Evolutionary conservation across 1,140 invertebrate genomes (phyloP).

Genomic region (Ceratina australensis): DNA sequence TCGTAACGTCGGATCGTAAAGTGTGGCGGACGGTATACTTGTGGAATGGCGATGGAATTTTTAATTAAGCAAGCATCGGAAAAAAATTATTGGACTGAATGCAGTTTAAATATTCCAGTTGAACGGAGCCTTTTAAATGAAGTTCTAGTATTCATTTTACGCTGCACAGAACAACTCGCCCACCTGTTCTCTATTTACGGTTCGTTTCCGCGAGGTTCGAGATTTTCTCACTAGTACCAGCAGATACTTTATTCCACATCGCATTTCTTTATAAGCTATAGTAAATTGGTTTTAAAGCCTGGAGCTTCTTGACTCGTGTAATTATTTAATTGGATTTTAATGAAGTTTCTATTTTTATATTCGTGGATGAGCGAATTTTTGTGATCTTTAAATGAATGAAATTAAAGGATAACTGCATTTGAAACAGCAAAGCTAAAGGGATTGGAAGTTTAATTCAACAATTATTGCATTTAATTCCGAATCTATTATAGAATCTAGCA

Average conservation of each 20-base stretch:
- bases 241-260: neutral
- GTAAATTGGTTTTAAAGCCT: neutral
- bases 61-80: neutral
- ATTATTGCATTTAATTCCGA: no score
- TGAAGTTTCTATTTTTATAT: neutral
- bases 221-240: neutral
- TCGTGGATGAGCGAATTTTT: no score
- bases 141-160: neutral
- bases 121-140: neutral
- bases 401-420: no score
- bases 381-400: no score
- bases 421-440: no score
- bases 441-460: no score
- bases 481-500: no score
- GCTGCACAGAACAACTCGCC: neutral
- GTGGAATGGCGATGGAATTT: neutral
- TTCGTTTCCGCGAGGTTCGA: neutral
- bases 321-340: neutral
- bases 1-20: neutral
- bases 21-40: neutral
- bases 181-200: neutral
- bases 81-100: neutral
- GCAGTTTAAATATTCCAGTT: conserved; percentile 7
- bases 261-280: neutral
- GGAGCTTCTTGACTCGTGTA: neutral